A percentile compares a stretch with the other conserved stretches of the same genome.
These are phyloP conservation scores for Leucophenga varia DNA, from an alignment of 1,140 invertebrate species.

Conservation along the genomic window DNA sequence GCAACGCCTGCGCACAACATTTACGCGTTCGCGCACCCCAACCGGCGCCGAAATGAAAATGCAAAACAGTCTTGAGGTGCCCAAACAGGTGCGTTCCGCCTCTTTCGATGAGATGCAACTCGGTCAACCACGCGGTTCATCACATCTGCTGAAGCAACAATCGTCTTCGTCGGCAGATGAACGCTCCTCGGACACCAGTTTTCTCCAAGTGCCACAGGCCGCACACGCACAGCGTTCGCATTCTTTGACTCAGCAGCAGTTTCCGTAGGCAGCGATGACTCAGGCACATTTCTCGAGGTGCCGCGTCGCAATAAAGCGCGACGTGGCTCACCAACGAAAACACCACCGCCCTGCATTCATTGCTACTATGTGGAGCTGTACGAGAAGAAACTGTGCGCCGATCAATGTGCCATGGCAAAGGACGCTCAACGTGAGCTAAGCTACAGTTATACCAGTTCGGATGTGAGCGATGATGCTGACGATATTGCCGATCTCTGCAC, in stretches of 20 bases:
- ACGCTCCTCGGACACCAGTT: constrained; percentile 49
- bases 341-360: constrained; percentile 65
- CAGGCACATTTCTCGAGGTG: constrained; percentile 67
- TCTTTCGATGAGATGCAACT: constrained; percentile 87
- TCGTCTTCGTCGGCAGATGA: constrained; percentile 50
- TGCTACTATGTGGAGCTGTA: constrained; percentile 67
- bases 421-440: constrained; percentile 51
- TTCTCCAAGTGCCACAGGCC: constrained; percentile 68
- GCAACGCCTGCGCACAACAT: constrained; percentile 80
- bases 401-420: constrained; percentile 44
- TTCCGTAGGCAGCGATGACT: constrained; percentile 66
- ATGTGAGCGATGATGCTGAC: constrained; percentile 61
- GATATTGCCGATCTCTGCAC: constrained; percentile 40
- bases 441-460: constrained; percentile 57
- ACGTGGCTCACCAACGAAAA: constrained; percentile 62
- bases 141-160: constrained; percentile 56
- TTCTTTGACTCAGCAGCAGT: constrained; percentile 69
- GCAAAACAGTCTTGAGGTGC: constrained; percentile 83
- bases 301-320: constrained; percentile 65
- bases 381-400: constrained; percentile 60
- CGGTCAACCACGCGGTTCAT: constrained; percentile 65
- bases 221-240: constrained; percentile 65
- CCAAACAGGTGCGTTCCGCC: constrained; percentile 79
- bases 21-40: constrained; percentile 81
- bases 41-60: constrained; percentile 87